These are phyloP conservation scores for Engystomops pustulosus DNA, from an alignment of 2,113 vertebrate species.

Conservation along the genomic window DNA sequence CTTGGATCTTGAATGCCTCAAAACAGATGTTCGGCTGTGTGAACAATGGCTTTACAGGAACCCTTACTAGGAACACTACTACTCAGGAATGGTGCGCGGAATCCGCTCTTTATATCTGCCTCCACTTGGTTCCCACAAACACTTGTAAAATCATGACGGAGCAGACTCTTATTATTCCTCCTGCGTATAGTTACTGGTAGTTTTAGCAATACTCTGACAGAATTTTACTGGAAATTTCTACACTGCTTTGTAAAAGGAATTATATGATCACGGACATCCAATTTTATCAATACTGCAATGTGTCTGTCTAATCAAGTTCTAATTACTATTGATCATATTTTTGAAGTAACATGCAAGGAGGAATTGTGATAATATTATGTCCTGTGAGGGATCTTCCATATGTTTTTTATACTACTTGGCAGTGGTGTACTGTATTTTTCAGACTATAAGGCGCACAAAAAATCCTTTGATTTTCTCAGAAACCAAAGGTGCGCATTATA, in stretches of 20 bases:
- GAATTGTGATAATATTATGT: too few species aligned
- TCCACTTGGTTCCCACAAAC: not conserved
- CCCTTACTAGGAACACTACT: not conserved
- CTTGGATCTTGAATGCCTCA: not conserved
- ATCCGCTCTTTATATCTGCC: not conserved
- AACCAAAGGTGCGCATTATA: too few species aligned
- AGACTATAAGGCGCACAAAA: too few species aligned
- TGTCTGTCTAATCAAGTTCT: too few species aligned
- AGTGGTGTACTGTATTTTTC: too few species aligned
- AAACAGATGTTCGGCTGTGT: not conserved
- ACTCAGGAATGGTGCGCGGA: not conserved
- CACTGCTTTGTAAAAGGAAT: not conserved
- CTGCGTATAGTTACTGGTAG: not conserved
- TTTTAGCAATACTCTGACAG: not conserved
- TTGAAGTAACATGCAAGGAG: too few species aligned
- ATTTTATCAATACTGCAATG: too few species aligned
- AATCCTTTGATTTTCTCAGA: too few species aligned
- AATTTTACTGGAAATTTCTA: not conserved
- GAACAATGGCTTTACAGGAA: conserved; percentile 23
- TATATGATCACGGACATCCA: too few species aligned
- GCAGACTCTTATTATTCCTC: not conserved
- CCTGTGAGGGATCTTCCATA: too few species aligned
- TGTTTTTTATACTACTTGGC: too few species aligned
- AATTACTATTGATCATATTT: too few species aligned
- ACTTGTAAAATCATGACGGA: not conserved